Evolutionary conservation across 2,113 vertebrate genomes (phyloP), one percentile per base, ranked within the genome.

Genomic region (Laticauda colubrina): DNA sequence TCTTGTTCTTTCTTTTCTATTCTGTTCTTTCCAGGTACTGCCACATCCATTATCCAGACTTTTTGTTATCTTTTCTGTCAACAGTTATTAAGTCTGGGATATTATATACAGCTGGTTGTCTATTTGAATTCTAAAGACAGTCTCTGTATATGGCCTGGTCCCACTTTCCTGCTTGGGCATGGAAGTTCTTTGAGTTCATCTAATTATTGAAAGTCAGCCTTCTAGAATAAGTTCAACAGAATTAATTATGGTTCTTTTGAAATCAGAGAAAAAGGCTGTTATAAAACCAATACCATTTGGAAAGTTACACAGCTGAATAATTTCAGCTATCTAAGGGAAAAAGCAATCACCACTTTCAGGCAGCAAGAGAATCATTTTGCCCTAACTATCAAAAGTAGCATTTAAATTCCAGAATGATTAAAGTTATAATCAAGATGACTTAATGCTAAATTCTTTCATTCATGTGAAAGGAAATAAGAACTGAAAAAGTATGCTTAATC

Each of bases 331-430:
- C 15, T 26, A 18, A 81, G 91, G 54, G 87, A 94, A 96, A 94
- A 88, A 91, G 1, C 75, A 95, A 94, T 95, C 91, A 93, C 53
- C 88, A 4, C 94, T 94, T 90, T 87, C 48, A 95, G 94, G 24
- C 56, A 59, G 57, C 56, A 89, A 18, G 51, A 51, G 8, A 24
- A 90, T 81, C 57, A 23, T 11, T 94, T 95, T 94, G 20, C 61
- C 29, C 15, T 85, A 95, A 53, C 15, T 1, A 45, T 57, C 59
- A 88, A 88, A 43, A 91, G 14, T 89, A 90, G 93, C 93, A 94
- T 91, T 88, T 94, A 93, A 96, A 93, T 95, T 18, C 91, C 5
- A 87, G 86, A 94, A 34, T 94, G 56, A 92, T 69, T 94, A 95
- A 94, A 95, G 6, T 92, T 88, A 90, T 21, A 91, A 45, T 45